Evolutionary conservation across 2,113 vertebrate species (phyloP), one percentile per base, ranked within the genome.

Genomic region (Osmerus eperlanus): DNA sequence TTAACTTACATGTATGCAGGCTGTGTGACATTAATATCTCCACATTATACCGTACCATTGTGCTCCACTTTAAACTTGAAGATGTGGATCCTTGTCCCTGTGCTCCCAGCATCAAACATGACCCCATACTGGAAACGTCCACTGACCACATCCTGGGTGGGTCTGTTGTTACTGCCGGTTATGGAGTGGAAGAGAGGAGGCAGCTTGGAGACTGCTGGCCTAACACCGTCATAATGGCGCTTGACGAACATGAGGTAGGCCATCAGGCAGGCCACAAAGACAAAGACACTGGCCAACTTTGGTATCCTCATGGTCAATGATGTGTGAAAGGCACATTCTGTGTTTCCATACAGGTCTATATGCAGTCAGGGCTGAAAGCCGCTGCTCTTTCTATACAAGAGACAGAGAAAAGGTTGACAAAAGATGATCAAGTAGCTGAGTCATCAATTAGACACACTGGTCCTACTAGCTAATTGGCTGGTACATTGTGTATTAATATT

Each of bases 81-180:
- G 71, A 99, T 41, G 9, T 99, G 97, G 71, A 99, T 82, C 41
- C 97, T 91, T 63, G 96, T 99, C 64, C 97, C 97, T 0, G 97
- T 99, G 91, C 97, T 99, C 65, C 97, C 97, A 0, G 95, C 97
- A 0, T 99, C 97, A 76, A 99, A 96, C 95, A 98, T 98, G 83
- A 99, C 92, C 3, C 95, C 95, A 3, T 96, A 98, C 84, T 92
- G 94, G 81, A 92, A 70, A 28, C 1, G 13, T 59, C 68, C 0
- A 41, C 28, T n/a, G 61, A 77, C 4, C 21, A 29, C 1, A 65
- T 68, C 72, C 47, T 23, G 23, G 5, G 2, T 51, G 0, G 11
- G 78, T 28, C 14, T 75, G 78, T 65, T 53, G 66, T 65, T 61
- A n/a, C 75, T 67, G 67, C 84, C 85, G 68, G 52, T 61, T 52